Conservation (phyloP, 2,113 vertebrate species). For the Dipodomys merriami region DNA sequence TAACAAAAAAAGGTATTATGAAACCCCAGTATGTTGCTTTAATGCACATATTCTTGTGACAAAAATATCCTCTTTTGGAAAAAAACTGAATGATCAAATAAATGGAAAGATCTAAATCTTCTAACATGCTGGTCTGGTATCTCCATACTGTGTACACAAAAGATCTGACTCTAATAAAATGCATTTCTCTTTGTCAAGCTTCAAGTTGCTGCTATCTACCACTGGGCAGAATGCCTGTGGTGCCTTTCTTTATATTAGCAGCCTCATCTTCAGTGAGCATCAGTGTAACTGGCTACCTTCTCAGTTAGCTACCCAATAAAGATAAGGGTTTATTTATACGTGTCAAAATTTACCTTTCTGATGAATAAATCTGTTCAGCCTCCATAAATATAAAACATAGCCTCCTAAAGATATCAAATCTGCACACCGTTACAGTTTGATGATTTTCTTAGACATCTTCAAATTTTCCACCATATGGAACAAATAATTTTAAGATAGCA, state of each 20-base stretch:
- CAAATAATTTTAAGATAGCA: slow-evolving; percentile 2
- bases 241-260: background rate
- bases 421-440: background rate
- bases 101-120: slow-evolving; percentile 29
- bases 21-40: background rate
- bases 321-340: background rate
- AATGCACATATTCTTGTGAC: background rate
- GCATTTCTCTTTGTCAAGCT: background rate
- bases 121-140: background rate
- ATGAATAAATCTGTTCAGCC: background rate
- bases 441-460: slow-evolving; percentile 12
- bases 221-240: background rate
- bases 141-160: background rate
- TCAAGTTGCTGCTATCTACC: background rate
- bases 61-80: slow-evolving; percentile 35
- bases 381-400: background rate
- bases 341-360: background rate
- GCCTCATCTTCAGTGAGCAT: background rate
- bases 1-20: background rate
- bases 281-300: background rate
- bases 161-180: background rate
- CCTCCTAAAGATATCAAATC: background rate
- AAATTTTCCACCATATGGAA: slow-evolving; percentile 38
- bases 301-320: background rate
- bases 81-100: background rate